These are phyloP conservation scores for Cheumatopsyche charites DNA, from an alignment of 1,140 invertebrate genomes.

Conservation along the genomic window DNA sequence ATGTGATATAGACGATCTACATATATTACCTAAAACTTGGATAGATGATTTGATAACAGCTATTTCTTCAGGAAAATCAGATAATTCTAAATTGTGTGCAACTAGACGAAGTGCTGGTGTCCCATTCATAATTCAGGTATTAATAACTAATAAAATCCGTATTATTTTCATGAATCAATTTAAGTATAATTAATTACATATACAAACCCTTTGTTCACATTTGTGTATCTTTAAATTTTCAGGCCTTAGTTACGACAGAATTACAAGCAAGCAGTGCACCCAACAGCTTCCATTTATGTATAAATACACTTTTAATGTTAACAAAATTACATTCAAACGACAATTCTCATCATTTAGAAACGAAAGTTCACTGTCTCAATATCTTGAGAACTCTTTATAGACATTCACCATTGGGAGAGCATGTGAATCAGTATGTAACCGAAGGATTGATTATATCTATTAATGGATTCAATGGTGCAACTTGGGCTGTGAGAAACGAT, in stretches of 20 bases:
- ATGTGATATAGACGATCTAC: slow-evolving; percentile 60
- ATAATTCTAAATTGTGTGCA: slow-evolving; percentile 69
- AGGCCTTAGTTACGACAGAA: slow-evolving; percentile 78
- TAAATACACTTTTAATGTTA: slow-evolving; percentile 63
- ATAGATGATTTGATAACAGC: slow-evolving; percentile 69
- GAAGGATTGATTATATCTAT: slow-evolving; percentile 76
- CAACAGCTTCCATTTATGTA: slow-evolving; percentile 66
- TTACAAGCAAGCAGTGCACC: slow-evolving; percentile 61
- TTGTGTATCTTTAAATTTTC: slow-evolving; percentile 46
- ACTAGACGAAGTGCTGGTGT: slow-evolving; percentile 90
- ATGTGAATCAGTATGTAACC: slow-evolving; percentile 73
- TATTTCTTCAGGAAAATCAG: slow-evolving; percentile 62
- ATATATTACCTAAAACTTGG: slow-evolving; percentile 73
- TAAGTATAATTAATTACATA: slow-evolving; percentile 18
- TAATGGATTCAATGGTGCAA: slow-evolving; percentile 71
- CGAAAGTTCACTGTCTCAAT: slow-evolving; percentile 82
- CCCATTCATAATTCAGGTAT: slow-evolving; percentile 87
- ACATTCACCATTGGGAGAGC: slow-evolving; percentile 76
- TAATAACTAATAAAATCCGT: too few relatives aligned
- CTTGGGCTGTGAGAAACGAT: slow-evolving; percentile 81
- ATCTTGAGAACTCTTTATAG: slow-evolving; percentile 82
- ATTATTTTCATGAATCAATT: too few relatives aligned
- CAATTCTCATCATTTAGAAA: slow-evolving; percentile 51
- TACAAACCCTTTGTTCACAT: slow-evolving; percentile 14
- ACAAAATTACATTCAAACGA: slow-evolving; percentile 21